Base-by-base conservation (phyloP, 2,113 vertebrate species). In the Tretioscincus oriximinensis region DNA sequence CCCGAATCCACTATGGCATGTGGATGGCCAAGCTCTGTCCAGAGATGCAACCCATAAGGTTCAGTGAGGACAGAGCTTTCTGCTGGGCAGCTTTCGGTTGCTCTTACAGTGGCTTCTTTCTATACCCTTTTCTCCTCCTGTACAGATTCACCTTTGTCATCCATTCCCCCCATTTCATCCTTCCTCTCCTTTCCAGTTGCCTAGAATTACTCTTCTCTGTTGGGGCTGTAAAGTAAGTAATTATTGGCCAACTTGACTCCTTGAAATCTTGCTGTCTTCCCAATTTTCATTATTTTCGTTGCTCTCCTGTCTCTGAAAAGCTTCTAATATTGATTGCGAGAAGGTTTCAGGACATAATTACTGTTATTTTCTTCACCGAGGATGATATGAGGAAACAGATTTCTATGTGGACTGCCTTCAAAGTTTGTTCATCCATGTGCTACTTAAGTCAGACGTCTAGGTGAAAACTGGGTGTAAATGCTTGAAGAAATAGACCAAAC, bases 201-300 rank as follows among this genome's bases (percentile, higher is more conserved):
- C 26, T 74, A 22, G 51, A 11, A 10, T 31, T n/a, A 9, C 14
- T 78, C 69, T 78, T 16, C 29, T 21, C n/a, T 35, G 2, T 21
- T 10, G 21, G 58, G 61, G 21, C 78, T 64, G 65, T 35, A 65
- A 80, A 73, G 70, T 80, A 65, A 80, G 78, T 64, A 31, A 49
- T 29, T 65, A 2, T 72, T 41, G 35, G 21, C 47, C 16, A 28
- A 10, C 67, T 14, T 45, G 47, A 5, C 14, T 63, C 14, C 41
- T 76, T 41, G 24, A 61, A 26, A 28, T 45, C 58, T 22, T 45
- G 26, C 67, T 61, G 18, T 49, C 16, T 28, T 9, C n/a, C 18
- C 3, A 3, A 1, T 20, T 1, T 60, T 41, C 22, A 24, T 65
- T 29, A 21, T 14, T 64, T 51, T 60, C 51, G 12, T 18, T 58